phyloP scores from a whole-genome alignment of 2,888 invertebrate species.

The Eumerus sabulonum region DNA sequence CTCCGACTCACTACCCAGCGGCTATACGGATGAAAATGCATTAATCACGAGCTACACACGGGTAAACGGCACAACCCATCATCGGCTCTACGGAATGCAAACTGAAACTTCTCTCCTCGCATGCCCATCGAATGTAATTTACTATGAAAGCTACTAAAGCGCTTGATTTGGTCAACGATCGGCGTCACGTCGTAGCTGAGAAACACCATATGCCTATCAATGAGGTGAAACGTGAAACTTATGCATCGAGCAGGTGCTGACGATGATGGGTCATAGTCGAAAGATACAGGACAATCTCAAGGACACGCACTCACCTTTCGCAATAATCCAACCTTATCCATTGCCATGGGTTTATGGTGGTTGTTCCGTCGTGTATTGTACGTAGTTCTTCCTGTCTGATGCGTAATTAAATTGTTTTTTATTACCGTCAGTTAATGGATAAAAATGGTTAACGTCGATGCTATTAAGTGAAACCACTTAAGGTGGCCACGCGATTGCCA shows the following conservation, averaged over 20 bases:
- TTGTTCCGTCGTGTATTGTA: background rate
- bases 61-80: slow-evolving; percentile 59
- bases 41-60: slow-evolving; percentile 28
- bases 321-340: slow-evolving; percentile 61
- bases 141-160: slow-evolving; percentile 26
- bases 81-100: slow-evolving; percentile 44
- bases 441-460: slow-evolving; percentile 9
- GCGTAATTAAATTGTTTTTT: slow-evolving; percentile 29
- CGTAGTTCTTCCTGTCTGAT: slow-evolving; percentile 23
- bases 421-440: slow-evolving; percentile 22
- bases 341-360: slow-evolving; percentile 28
- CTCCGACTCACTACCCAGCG: slow-evolving; percentile 72
- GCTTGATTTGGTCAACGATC: slow-evolving; percentile 1
- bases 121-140: background rate
- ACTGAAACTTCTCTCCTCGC: slow-evolving; percentile 29
- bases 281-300: slow-evolving; percentile 27
- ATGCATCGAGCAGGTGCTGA: slow-evolving; percentile 20
- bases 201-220: slow-evolving; percentile 54
- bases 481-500: slow-evolving; percentile 14
- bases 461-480: slow-evolving; percentile 24
- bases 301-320: slow-evolving; percentile 63
- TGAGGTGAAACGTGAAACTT: slow-evolving; percentile 33
- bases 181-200: slow-evolving; percentile 57
- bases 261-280: slow-evolving; percentile 23
- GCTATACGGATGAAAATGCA: slow-evolving; percentile 32